Base-by-base conservation (phyloP, 2,888 invertebrate genomes). In the Drosophila subsilvestris region DNA sequence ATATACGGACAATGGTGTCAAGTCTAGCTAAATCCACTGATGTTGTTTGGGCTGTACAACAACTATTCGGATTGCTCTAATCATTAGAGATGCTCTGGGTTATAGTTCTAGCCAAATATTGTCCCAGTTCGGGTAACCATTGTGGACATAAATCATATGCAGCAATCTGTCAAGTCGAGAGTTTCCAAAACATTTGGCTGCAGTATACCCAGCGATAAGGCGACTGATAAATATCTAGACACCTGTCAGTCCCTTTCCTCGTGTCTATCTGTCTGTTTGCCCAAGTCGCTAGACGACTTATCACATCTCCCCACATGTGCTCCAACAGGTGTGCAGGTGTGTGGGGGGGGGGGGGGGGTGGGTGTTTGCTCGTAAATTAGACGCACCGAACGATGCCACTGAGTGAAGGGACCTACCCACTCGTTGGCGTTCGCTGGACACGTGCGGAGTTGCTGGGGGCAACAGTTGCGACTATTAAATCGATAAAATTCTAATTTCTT, bases 381-480 rank as follows among this genome's bases (percentile, higher is more conserved):
- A 57, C 20, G 43, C 7, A 25, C 48, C 18, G 50, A 49, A 29
- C 37, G n/a, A 0, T n/a, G 37, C 7, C 37, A 32, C n/a, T 25
- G 55, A 17, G 37, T 51, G 37, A 20, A 37, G 10, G 45, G 20
- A 29, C 27, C 27, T 6, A n/a, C n/a, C 25, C 25, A 25, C 25
- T 25, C 25, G 22, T 29, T n/a, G 53, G 17, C 4, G 37, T 25
- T 22, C 14, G 10, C 18, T 27, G 53, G 47, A 14, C 29, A 10
- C 22, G 54, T 49, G 44, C 22, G 70, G 25, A 45, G 71, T 63
- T 51, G 42, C 71, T 44, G 17, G 29, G 25, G 63, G 63, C 66
- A 73, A 73, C 60, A 12, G 2, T 32, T 43, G 66, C 63, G 59
- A 57, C 77, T 83, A 80, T 86, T 82, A 70, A 79, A 83, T 83